Evolutionary conservation across 2,797 vertebrate species (phyloP), one percentile per base, ranked within the genome.

Genomic region (Sciaenops ocellatus): DNA sequence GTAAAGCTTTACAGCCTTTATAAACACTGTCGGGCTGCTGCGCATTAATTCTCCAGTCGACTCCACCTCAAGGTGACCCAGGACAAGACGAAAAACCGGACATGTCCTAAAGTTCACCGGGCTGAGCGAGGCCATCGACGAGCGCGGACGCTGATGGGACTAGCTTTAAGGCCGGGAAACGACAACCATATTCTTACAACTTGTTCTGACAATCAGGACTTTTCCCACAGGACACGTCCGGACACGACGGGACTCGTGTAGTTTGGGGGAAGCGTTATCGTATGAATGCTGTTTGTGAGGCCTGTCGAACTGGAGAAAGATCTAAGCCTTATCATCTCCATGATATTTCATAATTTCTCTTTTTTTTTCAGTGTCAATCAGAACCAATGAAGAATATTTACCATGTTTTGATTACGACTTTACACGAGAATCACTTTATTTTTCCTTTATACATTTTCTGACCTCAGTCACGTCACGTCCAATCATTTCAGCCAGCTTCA

Each of bases 131-230:
- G 70, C 34, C 1, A 9, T 9, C 34, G 34, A 83, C 5, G 26
- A 57, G 52, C n/a, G 34, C 48, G 85, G 67, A 62, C 22, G 2
- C 57, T 22, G 73, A 85, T 13, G 28, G 69, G 83, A 87, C 61
- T 46, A 91, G 88, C 92, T 94, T 92, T 90, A 91, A 82, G 69
- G 82, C 68, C 11, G 47, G 85, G 76, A 75, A 85, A 81, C 16
- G 63, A 79, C 79, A 69, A 81, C 72, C 80, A 77, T 72, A 69
- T 73, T 84, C 80, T 87, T 76, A 87, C 78, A 82, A 80, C 76
- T 85, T 89, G 85, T 90, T 94, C 84, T 94, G 94, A 95, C 94
- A 95, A 96, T 96, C 95, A 95, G 93, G 90, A 90, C 89, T 91
- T 87, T 91, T 86, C 81, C 74, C 81, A 85, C 84, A 69, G 69